Percentiles rank a stretch among this genome's conserved stretches.
These are phyloP conservation scores for Chelonus formosanus DNA, from an alignment of 2,888 invertebrate genomes.

Conservation along the genomic window DNA sequence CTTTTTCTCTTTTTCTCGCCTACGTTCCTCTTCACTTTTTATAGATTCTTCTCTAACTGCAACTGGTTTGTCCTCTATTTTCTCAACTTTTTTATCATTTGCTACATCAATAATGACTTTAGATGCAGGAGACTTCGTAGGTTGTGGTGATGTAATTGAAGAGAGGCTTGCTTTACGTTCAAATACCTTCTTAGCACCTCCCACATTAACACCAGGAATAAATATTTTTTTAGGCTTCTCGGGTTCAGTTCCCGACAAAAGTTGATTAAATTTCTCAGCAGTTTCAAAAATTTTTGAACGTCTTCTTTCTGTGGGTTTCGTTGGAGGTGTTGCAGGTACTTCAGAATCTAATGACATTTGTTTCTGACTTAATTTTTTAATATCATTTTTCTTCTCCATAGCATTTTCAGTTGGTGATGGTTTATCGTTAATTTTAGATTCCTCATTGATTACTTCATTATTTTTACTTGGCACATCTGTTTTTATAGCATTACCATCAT, in stretches of 20 bases:
- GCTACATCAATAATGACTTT: constrained; percentile 58
- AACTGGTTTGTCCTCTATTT: constrained; percentile 48
- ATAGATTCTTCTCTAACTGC: constrained; percentile 27
- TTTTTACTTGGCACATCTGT: constrained; percentile 37
- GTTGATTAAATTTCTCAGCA: constrained; percentile 75
- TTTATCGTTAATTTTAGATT: constrained; percentile 39
- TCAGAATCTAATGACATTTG: constrained; percentile 54
- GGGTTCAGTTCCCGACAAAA: constrained; percentile 51
- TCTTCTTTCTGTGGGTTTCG: constrained; percentile 70
- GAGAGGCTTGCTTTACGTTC: constrained; percentile 79
- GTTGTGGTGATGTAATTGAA: constrained; percentile 59
- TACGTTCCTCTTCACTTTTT: constrained; percentile 44
- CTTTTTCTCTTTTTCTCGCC: constrained; percentile 57
- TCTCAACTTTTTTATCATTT: constrained; percentile 56
- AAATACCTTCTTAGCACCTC: constrained; percentile 86
- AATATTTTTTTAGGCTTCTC: constrained; percentile 82
- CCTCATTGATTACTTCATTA: constrained; percentile 13
- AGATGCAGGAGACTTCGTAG: constrained; percentile 57
- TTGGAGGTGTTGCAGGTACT: constrained; percentile 52
- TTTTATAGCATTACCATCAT: constrained; percentile 40
- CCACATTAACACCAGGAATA: constrained; percentile 83
- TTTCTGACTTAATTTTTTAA: constrained; percentile 50
- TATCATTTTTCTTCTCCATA: constrained; percentile 36
- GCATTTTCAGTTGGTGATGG: constrained; percentile 42
- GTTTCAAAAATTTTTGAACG: constrained; percentile 76